Base-by-base conservation (phyloP, 1,140 invertebrate species). In the Druon quercuslanigerum region DNA sequence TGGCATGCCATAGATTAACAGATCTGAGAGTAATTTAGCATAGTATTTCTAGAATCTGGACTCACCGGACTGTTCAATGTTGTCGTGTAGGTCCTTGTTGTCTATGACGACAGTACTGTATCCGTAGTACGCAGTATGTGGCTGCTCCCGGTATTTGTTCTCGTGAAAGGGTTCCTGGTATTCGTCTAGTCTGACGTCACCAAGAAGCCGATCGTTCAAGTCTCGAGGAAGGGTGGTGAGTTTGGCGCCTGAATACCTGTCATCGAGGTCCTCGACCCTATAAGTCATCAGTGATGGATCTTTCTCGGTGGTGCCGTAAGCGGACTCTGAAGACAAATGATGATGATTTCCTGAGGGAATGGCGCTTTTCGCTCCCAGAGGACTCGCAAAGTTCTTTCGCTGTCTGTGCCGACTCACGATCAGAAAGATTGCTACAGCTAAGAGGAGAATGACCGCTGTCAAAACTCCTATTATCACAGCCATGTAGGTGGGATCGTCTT, bases 401-500 rank as follows among this genome's bases (percentile, higher is more conserved):
- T 93, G 92, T 46, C 93, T 91, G 81, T 94, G 92, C 8, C 93
- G 90, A 72, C 92, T 89, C 19, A 94, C 91, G 82, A 94, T 93
- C 51, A 94, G 86, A 79, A 94, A 93, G 78, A 94, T 94, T 52
- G 93, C 92, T 6, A 93, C 92, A 4, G 92, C 92, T 33, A 93
- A 81, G 3, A 93, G 84, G n/a, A 94, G 87, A 75, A 95, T 94
- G 46, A 95, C 92, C 0, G 94, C 94, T 16, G 93, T 93, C 50
- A 95, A 85, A 4, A 94, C 92, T 3, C 94, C 94, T 80, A 95
- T 94, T 84, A 95, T 93, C 82, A 95, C 92, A 6, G 94, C 94
- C 89, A 95, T 94, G 86, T 94, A 93, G 7, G 92, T 92, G 72
- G 94, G 92, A 75, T 92, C 92, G 74, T 93, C 92, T 72, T 92